Evolutionary conservation across 2,113 vertebrate species (phyloP).

Genomic region (Periophthalmodon schlosseri): DNA sequence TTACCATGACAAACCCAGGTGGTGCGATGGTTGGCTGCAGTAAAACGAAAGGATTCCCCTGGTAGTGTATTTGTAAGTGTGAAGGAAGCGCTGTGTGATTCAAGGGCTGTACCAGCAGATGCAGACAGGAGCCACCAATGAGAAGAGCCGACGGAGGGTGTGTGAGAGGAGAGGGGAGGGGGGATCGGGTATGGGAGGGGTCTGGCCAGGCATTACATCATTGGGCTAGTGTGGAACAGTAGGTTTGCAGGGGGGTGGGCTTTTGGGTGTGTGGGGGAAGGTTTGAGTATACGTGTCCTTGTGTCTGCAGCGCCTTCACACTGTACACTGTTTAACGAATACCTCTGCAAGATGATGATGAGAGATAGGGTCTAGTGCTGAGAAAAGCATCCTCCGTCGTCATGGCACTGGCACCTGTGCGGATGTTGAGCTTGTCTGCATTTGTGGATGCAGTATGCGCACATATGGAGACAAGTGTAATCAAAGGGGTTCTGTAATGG

Average conservation of each 20-base stretch:
- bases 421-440: slow-evolving; percentile 34
- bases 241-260: slow-evolving; percentile 66
- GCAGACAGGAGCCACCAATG: slow-evolving; percentile 73
- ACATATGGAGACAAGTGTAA: slow-evolving; percentile 21
- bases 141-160: slow-evolving; percentile 59
- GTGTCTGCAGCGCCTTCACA: slow-evolving; percentile 54
- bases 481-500: slow-evolving; percentile 18
- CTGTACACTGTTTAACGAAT: slow-evolving; percentile 39
- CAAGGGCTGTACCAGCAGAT: slow-evolving; percentile 74
- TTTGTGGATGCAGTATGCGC: neutral
- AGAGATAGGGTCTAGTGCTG: slow-evolving; percentile 42
- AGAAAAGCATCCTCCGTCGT: slow-evolving; percentile 47
- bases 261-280: slow-evolving; percentile 49
- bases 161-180: slow-evolving; percentile 53
- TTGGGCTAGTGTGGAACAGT: slow-evolving; percentile 60
- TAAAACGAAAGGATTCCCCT: slow-evolving; percentile 68
- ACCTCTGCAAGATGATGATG: slow-evolving; percentile 60
- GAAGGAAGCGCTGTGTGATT: slow-evolving; percentile 39
- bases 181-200: slow-evolving; percentile 67
- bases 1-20: slow-evolving; percentile 65
- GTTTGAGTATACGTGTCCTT: slow-evolving; percentile 55
- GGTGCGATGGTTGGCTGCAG: slow-evolving; percentile 56
- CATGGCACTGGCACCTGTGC: slow-evolving; percentile 61
- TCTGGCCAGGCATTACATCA: slow-evolving; percentile 76
- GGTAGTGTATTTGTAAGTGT: slow-evolving; percentile 65